These are phyloP conservation scores for Leptopterna dolabrata DNA, from an alignment of 2,888 invertebrate species.

Conservation along the genomic window DNA sequence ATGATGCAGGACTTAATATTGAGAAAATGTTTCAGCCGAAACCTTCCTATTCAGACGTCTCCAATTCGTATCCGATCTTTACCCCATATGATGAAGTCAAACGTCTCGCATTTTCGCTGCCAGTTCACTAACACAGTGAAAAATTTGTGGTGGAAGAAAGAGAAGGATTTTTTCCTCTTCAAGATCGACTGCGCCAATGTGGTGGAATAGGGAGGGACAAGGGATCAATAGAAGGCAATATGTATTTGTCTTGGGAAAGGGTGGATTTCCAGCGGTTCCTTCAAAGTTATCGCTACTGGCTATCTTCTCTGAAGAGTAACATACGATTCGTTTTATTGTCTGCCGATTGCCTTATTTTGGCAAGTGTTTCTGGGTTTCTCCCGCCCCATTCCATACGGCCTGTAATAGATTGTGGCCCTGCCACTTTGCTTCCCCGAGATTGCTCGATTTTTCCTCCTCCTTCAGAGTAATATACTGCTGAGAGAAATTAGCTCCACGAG, in stretches of 20 bases:
- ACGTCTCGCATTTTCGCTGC: not conserved
- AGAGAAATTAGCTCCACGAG: constrained; percentile 28
- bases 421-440: not conserved
- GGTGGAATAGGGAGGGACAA: not conserved
- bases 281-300: constrained; percentile 54
- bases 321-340: constrained; percentile 60
- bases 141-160: not conserved
- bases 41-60: no score
- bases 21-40: no score
- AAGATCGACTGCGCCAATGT: constrained; percentile 22
- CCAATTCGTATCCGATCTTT: no score
- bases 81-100: no score
- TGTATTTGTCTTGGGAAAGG: constrained; percentile 45
- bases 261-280: not conserved
- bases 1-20: no score
- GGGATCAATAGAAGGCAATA: constrained; percentile 49
- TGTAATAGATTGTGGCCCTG: constrained; percentile 54
- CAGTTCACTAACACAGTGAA: not conserved
- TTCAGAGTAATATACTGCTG: constrained; percentile 35
- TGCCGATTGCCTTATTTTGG: constrained; percentile 62
- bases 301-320: constrained; percentile 54
- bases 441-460: constrained; percentile 24
- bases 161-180: not conserved
- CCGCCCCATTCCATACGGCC: not conserved
- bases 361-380: constrained; percentile 49